Conservation (phyloP, 2,888 invertebrate genomes). For the Auanema freiburgensis region DNA sequence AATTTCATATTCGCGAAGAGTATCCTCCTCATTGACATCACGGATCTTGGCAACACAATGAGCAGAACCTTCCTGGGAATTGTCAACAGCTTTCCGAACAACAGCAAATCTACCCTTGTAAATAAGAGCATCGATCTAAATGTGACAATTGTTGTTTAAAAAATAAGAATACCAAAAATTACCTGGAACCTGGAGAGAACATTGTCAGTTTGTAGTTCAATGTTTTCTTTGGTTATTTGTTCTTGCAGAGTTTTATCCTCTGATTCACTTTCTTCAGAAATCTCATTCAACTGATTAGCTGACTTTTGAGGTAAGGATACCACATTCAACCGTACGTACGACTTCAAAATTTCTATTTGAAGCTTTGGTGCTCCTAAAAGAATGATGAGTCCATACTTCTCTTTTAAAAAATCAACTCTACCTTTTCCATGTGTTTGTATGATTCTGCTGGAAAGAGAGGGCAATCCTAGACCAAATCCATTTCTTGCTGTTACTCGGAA, state of each 20-base stretch:
- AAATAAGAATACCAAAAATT: background rate
- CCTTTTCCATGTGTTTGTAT: slow-evolving; percentile 62
- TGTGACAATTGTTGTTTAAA: slow-evolving; percentile 1
- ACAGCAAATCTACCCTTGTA: slow-evolving; percentile 82
- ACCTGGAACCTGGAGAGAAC: background rate
- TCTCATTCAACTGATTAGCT: slow-evolving; percentile 33
- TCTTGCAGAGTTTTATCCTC: slow-evolving; percentile 19
- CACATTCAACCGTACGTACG: slow-evolving; percentile 42
- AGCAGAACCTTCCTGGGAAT: slow-evolving; percentile 72
- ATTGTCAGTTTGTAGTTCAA: background rate
- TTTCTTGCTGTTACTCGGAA: slow-evolving; percentile 81
- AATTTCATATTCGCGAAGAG: slow-evolving; percentile 82
- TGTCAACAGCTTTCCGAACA: slow-evolving; percentile 79
- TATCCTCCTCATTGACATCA: slow-evolving; percentile 66
- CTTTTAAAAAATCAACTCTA: slow-evolving; percentile 1
- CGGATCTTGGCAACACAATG: slow-evolving; percentile 83
- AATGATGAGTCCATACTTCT: too few relatives aligned
- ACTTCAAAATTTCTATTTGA: slow-evolving; percentile 69
- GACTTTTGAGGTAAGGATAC: slow-evolving; percentile 44
- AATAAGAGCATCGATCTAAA: slow-evolving; percentile 34
- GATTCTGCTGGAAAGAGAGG: slow-evolving; percentile 74
- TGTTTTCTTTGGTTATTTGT: background rate
- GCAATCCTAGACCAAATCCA: slow-evolving; percentile 89
- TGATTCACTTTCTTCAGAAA: slow-evolving; percentile 46
- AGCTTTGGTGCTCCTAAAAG: slow-evolving; percentile 74